Base-by-base conservation (phyloP, 2,113 vertebrate genomes). In the Lontra canadensis region DNA sequence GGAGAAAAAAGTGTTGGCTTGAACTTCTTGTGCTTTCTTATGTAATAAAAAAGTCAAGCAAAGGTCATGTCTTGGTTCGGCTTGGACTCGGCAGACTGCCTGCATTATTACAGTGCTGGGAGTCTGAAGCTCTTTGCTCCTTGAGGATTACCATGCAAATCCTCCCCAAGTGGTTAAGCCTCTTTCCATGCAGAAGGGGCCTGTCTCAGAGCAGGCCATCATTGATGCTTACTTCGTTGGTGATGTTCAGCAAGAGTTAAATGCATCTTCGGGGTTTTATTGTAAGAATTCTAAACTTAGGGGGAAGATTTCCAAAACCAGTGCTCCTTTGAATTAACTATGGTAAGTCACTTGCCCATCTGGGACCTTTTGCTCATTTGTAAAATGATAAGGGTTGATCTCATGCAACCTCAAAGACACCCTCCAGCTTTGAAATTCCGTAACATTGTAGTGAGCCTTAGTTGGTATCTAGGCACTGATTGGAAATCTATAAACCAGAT, bases 21-120 rank as follows among this genome's bases (percentile, higher is more conserved):
- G 71, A 88, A 97, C 47, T 88, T 55, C 49, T 71, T 20, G 69
- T 95, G 55, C 94, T 97, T 95, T 97, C 92, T 98, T 98, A 97
- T 42, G 92, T 96, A 97, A 98, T 92, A 97, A 96, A 88, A 97
- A 97, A 94, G 98, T 97, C 97, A 97, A 96, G 95, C 90, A 97
- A 97, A 98, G 95, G 96, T 71, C 97, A 96, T 6, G 82, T 78
- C 96, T 97, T 90, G 39, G 96, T 94, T 97, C 15, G 1, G 36
- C 31, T 8, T 85, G 96, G 90, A 87, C 95, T 95, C 42, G 0
- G 96, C 93, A 84, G 63, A 69, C 80, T 78, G 97, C 94, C 89
- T 84, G n/a, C 89, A 26, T 39, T 79, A 81, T 94, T 95, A 42
- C 42, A 95, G 87, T 44, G 25, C 92, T 88, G 36, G 39, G 87